Conservation (phyloP, 1,140 invertebrate species). For the Penaeus vannamei region DNA sequence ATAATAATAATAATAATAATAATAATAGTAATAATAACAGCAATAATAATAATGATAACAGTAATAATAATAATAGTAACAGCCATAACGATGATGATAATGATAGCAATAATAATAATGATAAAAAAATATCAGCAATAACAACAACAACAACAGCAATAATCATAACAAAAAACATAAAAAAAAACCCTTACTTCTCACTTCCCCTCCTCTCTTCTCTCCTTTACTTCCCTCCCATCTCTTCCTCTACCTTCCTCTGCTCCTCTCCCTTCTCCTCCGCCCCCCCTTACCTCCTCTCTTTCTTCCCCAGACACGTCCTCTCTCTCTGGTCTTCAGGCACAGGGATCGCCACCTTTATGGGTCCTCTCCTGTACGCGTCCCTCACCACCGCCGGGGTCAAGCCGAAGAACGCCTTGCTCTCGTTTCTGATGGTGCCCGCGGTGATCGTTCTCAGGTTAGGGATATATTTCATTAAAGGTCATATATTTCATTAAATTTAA, state of each 20-base stretch:
- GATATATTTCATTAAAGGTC: background rate
- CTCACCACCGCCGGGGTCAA: conserved; percentile 43
- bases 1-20: too few relatives aligned
- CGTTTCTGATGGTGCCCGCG: conserved; percentile 47
- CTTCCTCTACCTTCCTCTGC: background rate
- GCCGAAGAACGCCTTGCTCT: conserved; percentile 47
- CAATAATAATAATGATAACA: too few relatives aligned
- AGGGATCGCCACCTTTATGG: conserved; percentile 61
- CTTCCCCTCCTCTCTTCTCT: too few relatives aligned
- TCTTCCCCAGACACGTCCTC: conserved; percentile 50
- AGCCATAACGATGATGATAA: too few relatives aligned
- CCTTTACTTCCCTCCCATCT: background rate
- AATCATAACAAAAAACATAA: too few relatives aligned
- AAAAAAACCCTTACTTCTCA: too few relatives aligned
- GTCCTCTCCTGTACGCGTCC: conserved; percentile 52
- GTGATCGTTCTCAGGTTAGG: conserved; percentile 54
- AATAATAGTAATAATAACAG: too few relatives aligned
- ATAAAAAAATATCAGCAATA: too few relatives aligned
- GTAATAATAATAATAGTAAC: too few relatives aligned
- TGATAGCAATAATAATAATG: too few relatives aligned
- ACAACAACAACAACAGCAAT: too few relatives aligned
- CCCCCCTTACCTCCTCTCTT: background rate
- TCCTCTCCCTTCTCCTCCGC: conserved; percentile 2
- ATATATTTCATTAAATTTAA: background rate
- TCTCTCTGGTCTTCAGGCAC: conserved; percentile 63